Evolutionary conservation across 2,888 invertebrate species (phyloP).

Genomic region (Nomada fucata): DNA sequence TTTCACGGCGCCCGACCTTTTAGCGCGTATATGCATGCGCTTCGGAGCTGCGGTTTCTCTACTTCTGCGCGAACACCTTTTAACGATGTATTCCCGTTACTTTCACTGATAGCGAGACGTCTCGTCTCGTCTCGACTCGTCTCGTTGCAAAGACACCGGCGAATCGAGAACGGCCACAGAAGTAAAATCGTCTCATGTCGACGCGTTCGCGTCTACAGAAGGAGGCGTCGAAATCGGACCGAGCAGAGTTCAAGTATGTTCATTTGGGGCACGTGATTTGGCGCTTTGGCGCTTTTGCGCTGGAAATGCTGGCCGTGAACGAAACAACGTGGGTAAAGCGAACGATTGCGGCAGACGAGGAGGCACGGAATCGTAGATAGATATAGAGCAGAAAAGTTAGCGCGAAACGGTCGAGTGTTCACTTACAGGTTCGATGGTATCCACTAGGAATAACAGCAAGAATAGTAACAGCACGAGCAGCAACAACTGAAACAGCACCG

Average conservation of each 20-base stretch:
- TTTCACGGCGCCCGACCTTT: conserved; percentile 67
- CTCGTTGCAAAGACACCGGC: too few relatives aligned
- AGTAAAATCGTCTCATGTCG: background rate
- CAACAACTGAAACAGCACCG: background rate
- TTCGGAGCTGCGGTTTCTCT: conserved; percentile 52
- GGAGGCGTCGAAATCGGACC: too few relatives aligned
- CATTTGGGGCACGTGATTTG: background rate
- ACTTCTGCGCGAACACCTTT: conserved; percentile 29
- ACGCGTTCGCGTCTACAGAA: background rate
- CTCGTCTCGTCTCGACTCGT: too few relatives aligned
- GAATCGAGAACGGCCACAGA: too few relatives aligned
- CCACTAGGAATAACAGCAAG: background rate
- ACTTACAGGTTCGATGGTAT: conserved; percentile 31
- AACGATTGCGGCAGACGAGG: conserved; percentile 6
- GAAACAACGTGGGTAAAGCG: conserved; percentile 6
- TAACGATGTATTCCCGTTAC: conserved; percentile 62
- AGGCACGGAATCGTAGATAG: background rate
- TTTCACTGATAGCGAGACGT: conserved; percentile 56
- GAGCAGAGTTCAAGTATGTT: background rate
- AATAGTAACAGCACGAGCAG: background rate
- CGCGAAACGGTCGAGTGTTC: background rate
- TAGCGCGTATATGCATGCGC: conserved; percentile 28
- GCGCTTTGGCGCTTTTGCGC: background rate
- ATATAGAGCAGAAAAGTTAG: too few relatives aligned
- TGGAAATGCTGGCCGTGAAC: conserved; percentile 23